phyloP scores from a whole-genome alignment of 1,140 invertebrate genomes.

The Aphaenogaster floridana region DNA sequence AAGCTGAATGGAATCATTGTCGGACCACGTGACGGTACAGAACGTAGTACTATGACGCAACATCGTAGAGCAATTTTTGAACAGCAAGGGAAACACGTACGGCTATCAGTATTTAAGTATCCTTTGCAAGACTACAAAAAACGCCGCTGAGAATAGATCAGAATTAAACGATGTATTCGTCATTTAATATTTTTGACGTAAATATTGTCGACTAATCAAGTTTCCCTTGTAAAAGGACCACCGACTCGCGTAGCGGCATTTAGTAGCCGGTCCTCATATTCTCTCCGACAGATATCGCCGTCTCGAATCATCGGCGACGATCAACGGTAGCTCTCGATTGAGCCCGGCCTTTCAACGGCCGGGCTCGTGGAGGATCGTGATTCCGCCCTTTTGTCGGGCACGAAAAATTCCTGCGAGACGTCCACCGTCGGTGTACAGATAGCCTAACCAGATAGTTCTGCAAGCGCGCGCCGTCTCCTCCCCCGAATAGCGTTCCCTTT shows the following conservation, averaged over 20 bases:
- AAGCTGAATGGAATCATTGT: conserved; percentile 58
- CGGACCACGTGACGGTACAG: conserved; percentile 19
- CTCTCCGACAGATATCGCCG: conserved; percentile 12
- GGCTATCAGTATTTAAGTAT: neutral
- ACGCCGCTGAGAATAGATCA: neutral
- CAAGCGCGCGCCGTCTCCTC: conserved; percentile 52
- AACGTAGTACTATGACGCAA: conserved; percentile 42
- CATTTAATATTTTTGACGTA: neutral
- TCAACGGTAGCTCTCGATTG: conserved; percentile 43
- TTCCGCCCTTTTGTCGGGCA: conserved; percentile 45
- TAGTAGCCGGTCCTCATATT: conserved; percentile 9
- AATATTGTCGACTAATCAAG: conserved; percentile 13
- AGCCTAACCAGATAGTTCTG: conserved; percentile 66
- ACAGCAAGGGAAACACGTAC: neutral
- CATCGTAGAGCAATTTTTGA: conserved; percentile 25
- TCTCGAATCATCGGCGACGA: conserved; percentile 45
- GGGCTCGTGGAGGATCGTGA: conserved; percentile 32
- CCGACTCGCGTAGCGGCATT: neutral
- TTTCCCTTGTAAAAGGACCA: neutral
- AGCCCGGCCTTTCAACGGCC: conserved; percentile 51
- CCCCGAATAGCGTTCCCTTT: conserved; percentile 64
- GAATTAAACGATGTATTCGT: conserved; percentile 23
- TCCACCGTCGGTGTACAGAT: conserved; percentile 58
- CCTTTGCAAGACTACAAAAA: neutral
- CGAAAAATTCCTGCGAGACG: conserved; percentile 63